Percentiles rank a stretch among this genome's conserved stretches.
phyloP scores from a whole-genome alignment of 35 echinoderm and acorn worm genomes.

The Diadema setosum region DNA sequence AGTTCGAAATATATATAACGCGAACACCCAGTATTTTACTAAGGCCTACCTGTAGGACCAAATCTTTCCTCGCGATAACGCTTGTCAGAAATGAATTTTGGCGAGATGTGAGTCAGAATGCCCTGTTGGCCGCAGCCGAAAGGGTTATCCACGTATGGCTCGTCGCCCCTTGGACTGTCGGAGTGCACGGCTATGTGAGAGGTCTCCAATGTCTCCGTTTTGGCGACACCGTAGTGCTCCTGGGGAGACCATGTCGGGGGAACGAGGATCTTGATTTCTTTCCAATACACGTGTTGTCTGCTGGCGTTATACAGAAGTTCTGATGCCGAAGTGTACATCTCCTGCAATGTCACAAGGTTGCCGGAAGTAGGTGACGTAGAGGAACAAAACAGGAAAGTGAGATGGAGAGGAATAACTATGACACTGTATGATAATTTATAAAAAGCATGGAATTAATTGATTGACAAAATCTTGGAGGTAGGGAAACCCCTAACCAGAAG shows the following conservation, averaged over 20 bases:
- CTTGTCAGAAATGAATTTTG: neutral
- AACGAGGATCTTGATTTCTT: constrained; percentile 28
- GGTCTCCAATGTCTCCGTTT: neutral
- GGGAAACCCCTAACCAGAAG: no score
- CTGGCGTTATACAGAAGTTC: neutral
- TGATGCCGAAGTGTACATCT: neutral
- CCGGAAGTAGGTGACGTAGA: no score
- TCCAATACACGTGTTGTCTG: constrained; percentile 14
- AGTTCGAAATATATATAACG: neutral
- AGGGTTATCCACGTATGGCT: constrained; percentile 9
- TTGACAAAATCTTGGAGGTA: no score
- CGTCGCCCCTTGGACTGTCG: neutral
- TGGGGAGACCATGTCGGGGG: neutral
- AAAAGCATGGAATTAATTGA: no score
- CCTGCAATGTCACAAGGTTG: neutral
- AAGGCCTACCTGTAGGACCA: neutral
- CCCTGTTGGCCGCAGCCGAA: constrained; percentile 25
- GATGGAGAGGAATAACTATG: no score
- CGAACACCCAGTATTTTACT: neutral
- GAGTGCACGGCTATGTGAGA: constrained; percentile 10
- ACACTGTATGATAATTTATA: no score
- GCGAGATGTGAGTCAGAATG: neutral
- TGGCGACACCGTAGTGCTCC: neutral
- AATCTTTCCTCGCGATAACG: neutral
- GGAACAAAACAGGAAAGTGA: no score